A percentile compares a stretch with the other conserved stretches of the same genome.
These are phyloP conservation scores for Cervus canadensis DNA, from an alignment of 2,113 vertebrate species.

Conservation along the genomic window DNA sequence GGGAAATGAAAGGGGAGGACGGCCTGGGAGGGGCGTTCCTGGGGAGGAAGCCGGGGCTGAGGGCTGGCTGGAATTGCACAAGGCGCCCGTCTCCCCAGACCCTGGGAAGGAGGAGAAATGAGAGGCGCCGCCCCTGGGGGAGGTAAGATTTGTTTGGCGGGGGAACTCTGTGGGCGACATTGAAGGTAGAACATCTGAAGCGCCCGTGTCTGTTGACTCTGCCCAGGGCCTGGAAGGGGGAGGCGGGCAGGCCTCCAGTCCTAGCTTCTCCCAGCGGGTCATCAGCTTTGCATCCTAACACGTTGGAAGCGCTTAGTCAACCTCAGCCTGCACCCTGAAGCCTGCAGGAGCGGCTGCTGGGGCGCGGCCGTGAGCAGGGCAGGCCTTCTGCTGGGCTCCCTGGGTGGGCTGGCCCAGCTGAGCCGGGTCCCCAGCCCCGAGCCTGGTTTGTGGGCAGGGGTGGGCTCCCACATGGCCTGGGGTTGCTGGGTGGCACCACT, in stretches of 20 bases:
- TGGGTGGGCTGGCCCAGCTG: no score
- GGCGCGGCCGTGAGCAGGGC: accelerated
- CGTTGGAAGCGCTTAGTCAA: accelerated
- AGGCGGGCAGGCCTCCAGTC: background rate
- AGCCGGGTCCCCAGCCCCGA: background rate
- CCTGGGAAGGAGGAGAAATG: accelerated
- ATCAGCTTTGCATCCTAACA: background rate
- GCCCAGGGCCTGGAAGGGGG: background rate
- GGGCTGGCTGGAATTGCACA: background rate
- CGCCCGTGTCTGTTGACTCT: accelerated
- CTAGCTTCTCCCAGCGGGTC: accelerated
- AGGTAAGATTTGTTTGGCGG: no score
- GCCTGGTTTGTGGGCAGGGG: accelerated
- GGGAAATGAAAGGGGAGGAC: accelerated
- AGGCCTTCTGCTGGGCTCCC: accelerated
- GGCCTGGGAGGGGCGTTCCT: accelerated
- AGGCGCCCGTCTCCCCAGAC: background rate
- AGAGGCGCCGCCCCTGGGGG: no score
- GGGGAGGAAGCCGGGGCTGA: accelerated
- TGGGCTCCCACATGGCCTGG: background rate
- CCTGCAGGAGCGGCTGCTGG: background rate
- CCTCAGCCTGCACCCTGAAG: accelerated
- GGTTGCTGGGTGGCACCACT: background rate
- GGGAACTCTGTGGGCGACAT: background rate
- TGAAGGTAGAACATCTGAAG: background rate